Evolutionary conservation across 1,140 invertebrate species (phyloP).

Genomic region (Hyposmocoma kahamanoa): DNA sequence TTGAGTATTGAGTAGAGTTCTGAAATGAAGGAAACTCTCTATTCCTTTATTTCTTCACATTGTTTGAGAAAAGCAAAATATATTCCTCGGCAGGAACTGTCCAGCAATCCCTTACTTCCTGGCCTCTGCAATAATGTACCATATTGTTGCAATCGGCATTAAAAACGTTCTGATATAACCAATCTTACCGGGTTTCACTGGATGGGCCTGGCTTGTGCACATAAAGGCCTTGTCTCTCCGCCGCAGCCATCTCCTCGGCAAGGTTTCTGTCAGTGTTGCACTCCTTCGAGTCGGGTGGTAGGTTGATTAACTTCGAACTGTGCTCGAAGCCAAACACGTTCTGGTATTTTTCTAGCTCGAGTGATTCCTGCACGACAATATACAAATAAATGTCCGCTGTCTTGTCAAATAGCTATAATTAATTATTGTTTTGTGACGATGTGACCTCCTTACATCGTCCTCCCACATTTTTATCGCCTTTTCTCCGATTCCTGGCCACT

Average conservation of each 20-base stretch:
- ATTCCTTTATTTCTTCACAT: no score
- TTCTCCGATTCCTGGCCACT: no score
- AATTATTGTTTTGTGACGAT: no score
- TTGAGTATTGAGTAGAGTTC: no score
- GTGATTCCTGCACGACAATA: conserved; percentile 34
- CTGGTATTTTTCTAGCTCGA: conserved; percentile 47
- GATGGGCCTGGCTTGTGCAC: neutral
- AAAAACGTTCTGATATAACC: neutral
- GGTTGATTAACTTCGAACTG: conserved; percentile 19
- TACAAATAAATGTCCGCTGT: no score
- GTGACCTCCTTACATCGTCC: no score
- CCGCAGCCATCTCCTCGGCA: conserved; percentile 16
- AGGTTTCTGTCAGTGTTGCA: conserved; percentile 42
- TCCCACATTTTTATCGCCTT: no score
- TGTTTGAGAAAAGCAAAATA: no score
- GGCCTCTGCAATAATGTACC: neutral
- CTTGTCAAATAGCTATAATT: no score
- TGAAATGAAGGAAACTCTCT: no score
- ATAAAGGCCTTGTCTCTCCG: neutral
- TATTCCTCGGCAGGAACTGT: no score
- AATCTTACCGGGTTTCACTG: neutral
- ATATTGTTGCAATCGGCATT: neutral
- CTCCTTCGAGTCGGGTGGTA: conserved; percentile 22
- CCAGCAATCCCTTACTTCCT: no score
- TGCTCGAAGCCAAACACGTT: conserved; percentile 24